Evolutionary conservation across 2,797 vertebrate species (phyloP).

Genomic region (Sphaeramia orbicularis): DNA sequence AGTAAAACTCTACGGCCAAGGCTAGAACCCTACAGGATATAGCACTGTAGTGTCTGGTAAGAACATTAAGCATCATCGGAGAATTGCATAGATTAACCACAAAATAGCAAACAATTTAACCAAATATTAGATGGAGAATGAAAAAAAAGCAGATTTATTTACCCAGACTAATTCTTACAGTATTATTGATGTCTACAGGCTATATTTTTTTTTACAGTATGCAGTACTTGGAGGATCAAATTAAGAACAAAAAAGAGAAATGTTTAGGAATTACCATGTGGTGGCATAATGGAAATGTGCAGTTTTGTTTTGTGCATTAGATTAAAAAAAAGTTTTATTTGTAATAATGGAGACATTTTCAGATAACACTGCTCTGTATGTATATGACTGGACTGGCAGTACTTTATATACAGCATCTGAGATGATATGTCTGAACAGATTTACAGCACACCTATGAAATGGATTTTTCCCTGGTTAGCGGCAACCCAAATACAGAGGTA

Average conservation of each 20-base stretch:
- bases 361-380: not conserved
- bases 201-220: conserved; percentile 20
- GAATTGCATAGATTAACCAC: conserved; percentile 84
- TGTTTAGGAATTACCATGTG: conserved; percentile 14
- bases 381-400: not conserved
- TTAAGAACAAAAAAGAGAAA: conserved; percentile 11
- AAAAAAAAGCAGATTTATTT: conserved; percentile 18
- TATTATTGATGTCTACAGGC: conserved; percentile 8
- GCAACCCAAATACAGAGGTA: conserved; percentile 21
- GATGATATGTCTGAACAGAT: conserved; percentile 15
- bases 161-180: conserved; percentile 23
- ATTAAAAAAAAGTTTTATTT: not conserved
- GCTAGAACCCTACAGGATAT: conserved; percentile 67
- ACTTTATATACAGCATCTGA: conserved; percentile 16
- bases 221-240: not conserved
- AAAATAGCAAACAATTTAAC: conserved; percentile 64
- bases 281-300: conserved; percentile 31
- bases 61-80: conserved; percentile 59
- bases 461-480: conserved; percentile 9
- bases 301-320: conserved; percentile 17
- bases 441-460: not conserved
- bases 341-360: too few relatives aligned
- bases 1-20: conserved; percentile 70
- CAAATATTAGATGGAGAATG: conserved; percentile 45
- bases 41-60: conserved; percentile 61